phyloP scores from a whole-genome alignment of 2,888 invertebrate genomes.

The Trimorus sp. region DNA sequence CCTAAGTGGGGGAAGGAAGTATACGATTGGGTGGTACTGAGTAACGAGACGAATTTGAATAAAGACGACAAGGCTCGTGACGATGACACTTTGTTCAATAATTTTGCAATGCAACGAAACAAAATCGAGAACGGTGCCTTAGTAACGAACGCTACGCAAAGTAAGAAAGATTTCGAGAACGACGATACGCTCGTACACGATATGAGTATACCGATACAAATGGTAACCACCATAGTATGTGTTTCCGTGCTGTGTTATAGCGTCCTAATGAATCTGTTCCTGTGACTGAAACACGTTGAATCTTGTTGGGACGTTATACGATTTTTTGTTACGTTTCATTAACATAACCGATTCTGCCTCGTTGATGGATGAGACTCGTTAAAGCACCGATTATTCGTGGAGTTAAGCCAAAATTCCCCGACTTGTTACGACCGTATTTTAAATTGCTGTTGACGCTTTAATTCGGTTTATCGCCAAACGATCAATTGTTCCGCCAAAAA shows the following conservation, averaged over 20 bases:
- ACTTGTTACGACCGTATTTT: background rate
- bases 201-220: conserved; percentile 79
- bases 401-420: background rate
- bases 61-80: conserved; percentile 67
- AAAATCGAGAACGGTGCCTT: conserved; percentile 71
- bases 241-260: conserved; percentile 81
- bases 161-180: conserved; percentile 70
- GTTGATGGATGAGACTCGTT: conserved; percentile 46
- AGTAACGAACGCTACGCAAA: conserved; percentile 71
- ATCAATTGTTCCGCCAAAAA: too few species aligned
- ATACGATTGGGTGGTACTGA: conserved; percentile 48
- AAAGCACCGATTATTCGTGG: background rate
- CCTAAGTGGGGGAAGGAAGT: conserved; percentile 70
- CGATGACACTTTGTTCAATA: conserved; percentile 42
- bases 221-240: conserved; percentile 81
- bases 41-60: conserved; percentile 65
- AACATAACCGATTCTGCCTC: conserved; percentile 40
- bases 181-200: conserved; percentile 72
- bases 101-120: conserved; percentile 41
- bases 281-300: conserved; percentile 71
- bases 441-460: background rate
- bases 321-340: conserved; percentile 37
- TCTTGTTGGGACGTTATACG: conserved; percentile 4
- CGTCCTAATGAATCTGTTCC: conserved; percentile 80
- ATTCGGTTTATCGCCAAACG: background rate